Base-by-base conservation (phyloP, 2,888 invertebrate species). In the Eupithecia pulchellata region DNA sequence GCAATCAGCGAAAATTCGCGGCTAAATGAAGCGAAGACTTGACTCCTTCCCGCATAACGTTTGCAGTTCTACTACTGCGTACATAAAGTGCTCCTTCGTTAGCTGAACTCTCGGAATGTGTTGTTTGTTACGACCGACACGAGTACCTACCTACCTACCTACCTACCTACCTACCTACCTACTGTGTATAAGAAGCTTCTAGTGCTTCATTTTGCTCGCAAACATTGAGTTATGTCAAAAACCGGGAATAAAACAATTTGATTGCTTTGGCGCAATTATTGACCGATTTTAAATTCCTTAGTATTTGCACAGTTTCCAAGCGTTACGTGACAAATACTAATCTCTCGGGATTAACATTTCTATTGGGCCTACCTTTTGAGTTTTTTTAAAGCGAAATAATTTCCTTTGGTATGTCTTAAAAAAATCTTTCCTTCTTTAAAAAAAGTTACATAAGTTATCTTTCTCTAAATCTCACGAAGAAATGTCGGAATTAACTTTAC, bases 1-100 rank as follows among this genome's bases (percentile, higher is more conserved):
- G 72, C 69, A 72, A 72, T 69, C 69, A 69, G 60, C 64, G 60
- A 64, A 25, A 52, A 69, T 30, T 60, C 58, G 58, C n/a, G 32
- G 58, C 58, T 3, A 11, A 60, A 60, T 60, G 14, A 60, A 32
- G 20, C 6, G 58, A n/a, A n/a, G 11, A 11, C 4, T 52, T 52
- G 52, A 52, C 52, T 52, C 52, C 25, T 9, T 3, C 20, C 52
- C 52, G 52, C 52, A 52, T 52, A 52, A 25, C 52, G 52, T 13
- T 52, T 60, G 58, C 58, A 60, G 30, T 47, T n/a, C n/a, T n/a
- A n/a, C n/a, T n/a, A n/a, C n/a, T n/a, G 8, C 5, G 2, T 8
- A 30, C 58, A n/a, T 9, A 32, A 60, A 30, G 58, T 32, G 58
- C n/a, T 47, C 57, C 29, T 30, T 57, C 68, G 20, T 64, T 32